phyloP scores from a whole-genome alignment of 2,113 vertebrate species.

The Hippoglossus stenolepis region DNA sequence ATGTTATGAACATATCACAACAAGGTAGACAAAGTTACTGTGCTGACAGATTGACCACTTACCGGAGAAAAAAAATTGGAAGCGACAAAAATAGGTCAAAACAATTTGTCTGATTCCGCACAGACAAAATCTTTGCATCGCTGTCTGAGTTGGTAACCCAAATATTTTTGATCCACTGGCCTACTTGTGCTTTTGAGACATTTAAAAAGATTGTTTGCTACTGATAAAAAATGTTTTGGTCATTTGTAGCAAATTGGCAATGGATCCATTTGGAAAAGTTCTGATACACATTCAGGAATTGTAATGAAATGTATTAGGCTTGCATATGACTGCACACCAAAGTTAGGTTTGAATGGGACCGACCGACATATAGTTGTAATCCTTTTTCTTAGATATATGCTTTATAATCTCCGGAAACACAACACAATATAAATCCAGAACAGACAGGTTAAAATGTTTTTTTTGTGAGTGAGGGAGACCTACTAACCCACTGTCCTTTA shows the following conservation, averaged over 20 bases:
- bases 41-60: not conserved
- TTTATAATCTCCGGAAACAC: too few relatives aligned
- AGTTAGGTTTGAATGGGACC: too few relatives aligned
- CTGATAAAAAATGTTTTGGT: too few relatives aligned
- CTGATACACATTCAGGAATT: not conserved
- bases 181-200: constrained; percentile 12
- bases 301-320: not conserved
- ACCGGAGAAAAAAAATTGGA: too few relatives aligned
- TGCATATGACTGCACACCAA: too few relatives aligned
- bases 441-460: not conserved
- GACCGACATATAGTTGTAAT: too few relatives aligned
- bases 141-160: not conserved
- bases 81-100: constrained; percentile 24
- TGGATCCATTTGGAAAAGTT: not conserved
- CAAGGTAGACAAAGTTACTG: not conserved
- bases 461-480: constrained; percentile 11
- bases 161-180: constrained; percentile 19
- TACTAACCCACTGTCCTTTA: constrained; percentile 44
- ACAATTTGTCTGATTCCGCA: not conserved
- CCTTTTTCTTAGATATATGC: too few relatives aligned
- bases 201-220: not conserved
- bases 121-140: not conserved
- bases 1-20: not conserved
- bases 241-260: not conserved
- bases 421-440: not conserved